Base-by-base conservation (phyloP, 2,888 invertebrate species). In the Megaustenia siamemsis region DNA sequence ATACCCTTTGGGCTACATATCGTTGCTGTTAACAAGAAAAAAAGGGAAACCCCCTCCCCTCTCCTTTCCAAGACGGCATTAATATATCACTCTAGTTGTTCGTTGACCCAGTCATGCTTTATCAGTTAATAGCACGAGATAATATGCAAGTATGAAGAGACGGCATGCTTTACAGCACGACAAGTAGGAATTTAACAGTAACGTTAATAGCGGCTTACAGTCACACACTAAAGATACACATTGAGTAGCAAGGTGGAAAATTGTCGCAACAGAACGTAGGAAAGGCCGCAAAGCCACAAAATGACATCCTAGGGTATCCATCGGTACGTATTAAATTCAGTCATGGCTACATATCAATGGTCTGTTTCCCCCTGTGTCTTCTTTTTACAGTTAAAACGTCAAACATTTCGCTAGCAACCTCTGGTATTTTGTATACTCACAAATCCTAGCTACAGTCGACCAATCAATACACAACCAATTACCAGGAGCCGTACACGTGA, bases 401-500 rank as follows among this genome's bases (percentile, higher is more conserved):
- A 71, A 71, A 71, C 43, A 18, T 24, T 28, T n/a, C 32, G 71
- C 45, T 73, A 45, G 71, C 45, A n/a, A 73, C 71, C 71, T 73
- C 71, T 73, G 71, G 28, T 73, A 73, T 73, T 73, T 73, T n/a
- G 28, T 73, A 45, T 66, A 21, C 15, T 18, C 12, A 15, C 38
- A 15, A 68, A 18, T 40, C 69, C 45, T 18, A 21, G 45, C 35
- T 73, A 73, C 71, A 73, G 6, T 21, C n/a, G 45, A 28, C 43
- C 43, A 73, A 73, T 73, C 71, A 73, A 73, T 73, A 73, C 28
- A 4, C 45, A 6, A 0, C 71, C 71, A 73, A 73, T 73, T 73
- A 73, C 45, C 71, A 73, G 28, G 28, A 45, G 45, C 45, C 28
- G 28, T 28, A 28, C 71, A 73, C 71, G 71, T 73, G 71, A 73